A percentile compares a stretch with the other conserved stretches of the same genome.
phyloP scores from a whole-genome alignment of 1,140 invertebrate species.

The Centruroides vittatus region DNA sequence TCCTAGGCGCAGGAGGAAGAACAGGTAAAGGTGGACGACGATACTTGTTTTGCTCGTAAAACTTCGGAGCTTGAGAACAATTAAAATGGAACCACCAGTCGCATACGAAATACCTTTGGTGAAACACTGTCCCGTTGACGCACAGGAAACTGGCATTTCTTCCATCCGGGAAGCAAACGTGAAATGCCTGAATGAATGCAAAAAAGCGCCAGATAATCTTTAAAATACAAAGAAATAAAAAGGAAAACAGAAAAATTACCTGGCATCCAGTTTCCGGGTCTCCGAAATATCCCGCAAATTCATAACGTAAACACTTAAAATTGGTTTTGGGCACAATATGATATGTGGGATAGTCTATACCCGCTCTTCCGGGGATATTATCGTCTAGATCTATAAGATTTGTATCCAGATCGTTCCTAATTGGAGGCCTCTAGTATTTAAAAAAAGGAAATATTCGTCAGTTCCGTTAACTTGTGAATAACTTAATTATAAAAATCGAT shows the following conservation, averaged over 20 bases:
- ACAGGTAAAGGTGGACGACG: conserved; percentile 11
- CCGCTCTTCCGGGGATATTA: conserved; percentile 11
- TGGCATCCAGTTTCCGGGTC: conserved; percentile 18
- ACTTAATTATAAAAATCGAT: no score
- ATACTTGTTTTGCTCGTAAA: conserved; percentile 10
- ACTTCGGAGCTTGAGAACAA: conserved; percentile 3
- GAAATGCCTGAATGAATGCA: conserved; percentile 8
- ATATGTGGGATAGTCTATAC: conserved; percentile 10
- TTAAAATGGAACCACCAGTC: conserved; percentile 13
- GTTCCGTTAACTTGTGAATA: no score
- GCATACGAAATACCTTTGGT: conserved; percentile 8
- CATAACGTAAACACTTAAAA: conserved; percentile 9
- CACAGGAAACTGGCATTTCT: conserved; percentile 13
- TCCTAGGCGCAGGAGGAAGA: background rate
- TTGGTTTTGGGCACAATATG: conserved; percentile 5
- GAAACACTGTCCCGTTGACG: conserved; percentile 14
- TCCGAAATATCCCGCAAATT: conserved; percentile 17
- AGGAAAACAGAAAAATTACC: background rate
- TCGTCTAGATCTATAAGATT: background rate
- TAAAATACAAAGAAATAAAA: background rate
- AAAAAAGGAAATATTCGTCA: no score
- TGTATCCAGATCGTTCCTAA: no score
- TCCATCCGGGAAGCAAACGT: conserved; percentile 16
- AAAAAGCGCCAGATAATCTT: background rate
- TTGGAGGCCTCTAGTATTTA: no score